These are phyloP conservation scores for Polyommatus icarus DNA, from an alignment of 2,888 invertebrate species.

Conservation along the genomic window DNA sequence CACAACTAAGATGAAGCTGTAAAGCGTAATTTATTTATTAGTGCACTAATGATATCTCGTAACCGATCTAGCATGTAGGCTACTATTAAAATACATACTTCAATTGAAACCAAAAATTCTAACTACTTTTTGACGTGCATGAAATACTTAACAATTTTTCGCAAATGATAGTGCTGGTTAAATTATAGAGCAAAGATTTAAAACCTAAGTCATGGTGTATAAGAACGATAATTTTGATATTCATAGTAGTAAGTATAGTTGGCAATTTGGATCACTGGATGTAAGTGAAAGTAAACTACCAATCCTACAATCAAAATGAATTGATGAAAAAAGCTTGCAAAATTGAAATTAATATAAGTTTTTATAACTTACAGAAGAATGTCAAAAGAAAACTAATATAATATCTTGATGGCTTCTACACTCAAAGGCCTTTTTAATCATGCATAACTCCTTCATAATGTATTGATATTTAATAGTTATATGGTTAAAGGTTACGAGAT, in stretches of 20 bases:
- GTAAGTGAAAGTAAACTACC: not conserved
- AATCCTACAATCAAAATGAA: not conserved
- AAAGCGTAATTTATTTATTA: conserved; percentile 43
- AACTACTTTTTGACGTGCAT: not conserved
- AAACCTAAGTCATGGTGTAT: too few relatives aligned
- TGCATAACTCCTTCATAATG: not conserved
- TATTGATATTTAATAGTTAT: not conserved
- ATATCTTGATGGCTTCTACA: not conserved
- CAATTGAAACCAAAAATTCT: not conserved
- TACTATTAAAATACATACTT: not conserved
- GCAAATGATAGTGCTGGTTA: not conserved
- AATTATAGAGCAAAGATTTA: not conserved
- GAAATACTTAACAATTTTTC: not conserved
- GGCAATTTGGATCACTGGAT: too few relatives aligned
- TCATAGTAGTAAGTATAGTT: too few relatives aligned
- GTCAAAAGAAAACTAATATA: not conserved
- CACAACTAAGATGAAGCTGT: conserved; percentile 53
- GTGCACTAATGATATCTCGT: conserved; percentile 42
- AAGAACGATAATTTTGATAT: too few relatives aligned
- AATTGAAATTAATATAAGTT: not conserved
- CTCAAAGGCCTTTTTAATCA: not conserved
- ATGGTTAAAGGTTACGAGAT: conserved; percentile 42
- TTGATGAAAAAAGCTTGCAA: not conserved
- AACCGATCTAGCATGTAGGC: conserved; percentile 32
- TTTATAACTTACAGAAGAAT: not conserved